Base-by-base conservation (phyloP, 2,113 vertebrate species). In the Morone saxatilis region DNA sequence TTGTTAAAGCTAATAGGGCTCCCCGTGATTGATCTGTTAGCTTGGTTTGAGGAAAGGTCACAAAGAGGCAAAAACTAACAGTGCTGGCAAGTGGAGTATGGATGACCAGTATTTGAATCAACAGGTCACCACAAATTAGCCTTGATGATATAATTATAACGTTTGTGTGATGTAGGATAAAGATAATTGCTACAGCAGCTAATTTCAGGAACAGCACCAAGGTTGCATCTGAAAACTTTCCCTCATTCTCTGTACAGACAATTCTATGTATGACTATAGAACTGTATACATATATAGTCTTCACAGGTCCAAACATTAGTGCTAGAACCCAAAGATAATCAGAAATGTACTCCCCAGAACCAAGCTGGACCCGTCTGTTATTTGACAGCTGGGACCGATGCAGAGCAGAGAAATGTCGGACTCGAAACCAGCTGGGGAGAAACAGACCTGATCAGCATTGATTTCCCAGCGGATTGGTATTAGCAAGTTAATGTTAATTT, bases 1-100 rank as follows among this genome's bases (percentile, higher is more conserved):
- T 86, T 76, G 91, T 89, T 85, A 86, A 86, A 85, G 83, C 80
- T 82, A 78, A 88, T 75, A 83, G 83, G 78, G 78, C 60, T 76
- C 60, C 86, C 68, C 61, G 70, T 11, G 71, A 89, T 81, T 86
- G 80, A 90, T 90, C 89, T 85, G 75, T 84, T 87, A 41, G 71
- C 65, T 84, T 45, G 78, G 67, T 69, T 76, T 54, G 22, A 63
- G 38, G 68, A 88, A 76, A 80, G 77, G 89, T 82, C 84, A 85
- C 50, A 2, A 12, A 75, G 57, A 76, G 60, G 74, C n/a, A 75
- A 86, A 79, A 82, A 73, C 5, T 20, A 79, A 63, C 66, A 57
- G 69, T 45, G 78, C 40, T 22, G 22, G 25, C 50, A 48, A 71
- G 47, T 31, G 54, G 40, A 20, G 16, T 45, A 51, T 25, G 20